Base-by-base conservation (phyloP, 2,113 vertebrate species). In the Cardinalis cardinalis region DNA sequence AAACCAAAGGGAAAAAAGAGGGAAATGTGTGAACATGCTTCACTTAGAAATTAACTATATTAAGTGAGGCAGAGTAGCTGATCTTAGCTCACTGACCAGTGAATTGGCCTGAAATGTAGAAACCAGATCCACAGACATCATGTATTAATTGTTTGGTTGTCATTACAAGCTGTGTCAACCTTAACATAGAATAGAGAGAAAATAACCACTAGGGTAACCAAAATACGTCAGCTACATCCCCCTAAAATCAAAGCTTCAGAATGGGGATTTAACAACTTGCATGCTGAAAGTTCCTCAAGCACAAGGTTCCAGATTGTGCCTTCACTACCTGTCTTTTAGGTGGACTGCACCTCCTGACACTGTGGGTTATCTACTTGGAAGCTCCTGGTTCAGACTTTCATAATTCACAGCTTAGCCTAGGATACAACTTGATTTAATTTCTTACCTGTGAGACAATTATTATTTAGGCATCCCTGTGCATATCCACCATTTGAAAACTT, bases 201-300 rank as follows among this genome's bases (percentile, higher is more conserved):
- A 82, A 82, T 23, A 18, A 49, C 19, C 31, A 23, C 12, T 25
- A 51, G 2, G 2, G 5, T 32, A 58, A 46, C 14, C 6, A 80
- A 84, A 86, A 73, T n/a, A 12, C 23, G 63, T 16, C 18, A 77
- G 18, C 25, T 38, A 31, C 9, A 12, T 70, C 53, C 9, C 8
- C 26, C 29, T 68, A 40, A 81, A 87, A 55, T 46, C 29, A 63
- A 63, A 68, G 18, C 12, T 81, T 25, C 18, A 58, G 26, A 76
- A 80, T 1, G 19, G 1, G 15, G 26, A 48, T 85, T 68, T 44
- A 63, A 51, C 4, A 65, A 31, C 32, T 58, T 73, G 4, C 17
- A 34, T 0, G 0, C 0, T 44, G 14, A 20, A 41, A 61, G 15
- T 61, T 88, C 24, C 32, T 26, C 13, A 66, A 38, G 44, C 0